A percentile compares a stretch with the other conserved stretches of the same genome.
Evolutionary conservation across 2,113 vertebrate species (phyloP).

Genomic region (Calyptommatus sinebrachiatus): DNA sequence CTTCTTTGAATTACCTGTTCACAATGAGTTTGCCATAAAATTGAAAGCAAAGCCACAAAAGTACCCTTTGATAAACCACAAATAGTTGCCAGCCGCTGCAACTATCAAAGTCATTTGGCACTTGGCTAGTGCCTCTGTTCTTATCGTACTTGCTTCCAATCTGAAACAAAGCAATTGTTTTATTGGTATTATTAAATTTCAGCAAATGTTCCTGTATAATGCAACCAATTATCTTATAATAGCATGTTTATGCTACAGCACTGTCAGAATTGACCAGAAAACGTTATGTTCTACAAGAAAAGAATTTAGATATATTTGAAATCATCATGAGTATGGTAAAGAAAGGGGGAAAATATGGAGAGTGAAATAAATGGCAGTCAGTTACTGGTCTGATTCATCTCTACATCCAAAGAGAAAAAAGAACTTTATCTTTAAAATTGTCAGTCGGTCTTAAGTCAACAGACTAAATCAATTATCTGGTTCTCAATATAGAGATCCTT

Average conservation of each 20-base stretch:
- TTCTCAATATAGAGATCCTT: too few relatives aligned
- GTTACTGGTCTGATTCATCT: not conserved
- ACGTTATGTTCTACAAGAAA: not conserved
- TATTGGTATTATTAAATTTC: constrained; percentile 43
- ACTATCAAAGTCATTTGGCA: constrained; percentile 47
- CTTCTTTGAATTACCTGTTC: constrained; percentile 44
- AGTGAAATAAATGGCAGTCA: not conserved
- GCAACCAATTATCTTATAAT: not conserved
- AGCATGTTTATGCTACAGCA: constrained; percentile 24
- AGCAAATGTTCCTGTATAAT: constrained; percentile 36
- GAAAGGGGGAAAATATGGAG: not conserved
- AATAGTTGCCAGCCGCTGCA: constrained; percentile 36
- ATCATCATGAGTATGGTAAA: not conserved
- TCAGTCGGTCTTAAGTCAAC: not conserved
- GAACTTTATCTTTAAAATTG: too few relatives aligned
- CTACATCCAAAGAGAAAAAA: not conserved
- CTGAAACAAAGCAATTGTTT: constrained; percentile 42
- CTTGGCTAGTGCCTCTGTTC: constrained; percentile 23
- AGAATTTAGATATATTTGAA: not conserved
- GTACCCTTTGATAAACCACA: constrained; percentile 43
- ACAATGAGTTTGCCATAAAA: constrained; percentile 46
- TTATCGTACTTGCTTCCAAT: constrained; percentile 32
- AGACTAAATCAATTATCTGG: too few relatives aligned
- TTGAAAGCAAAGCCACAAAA: constrained; percentile 32
- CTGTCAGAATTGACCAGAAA: constrained; percentile 20